Evolutionary conservation across 2,113 vertebrate species (phyloP).

Genomic region (Argyrosomus japonicus): DNA sequence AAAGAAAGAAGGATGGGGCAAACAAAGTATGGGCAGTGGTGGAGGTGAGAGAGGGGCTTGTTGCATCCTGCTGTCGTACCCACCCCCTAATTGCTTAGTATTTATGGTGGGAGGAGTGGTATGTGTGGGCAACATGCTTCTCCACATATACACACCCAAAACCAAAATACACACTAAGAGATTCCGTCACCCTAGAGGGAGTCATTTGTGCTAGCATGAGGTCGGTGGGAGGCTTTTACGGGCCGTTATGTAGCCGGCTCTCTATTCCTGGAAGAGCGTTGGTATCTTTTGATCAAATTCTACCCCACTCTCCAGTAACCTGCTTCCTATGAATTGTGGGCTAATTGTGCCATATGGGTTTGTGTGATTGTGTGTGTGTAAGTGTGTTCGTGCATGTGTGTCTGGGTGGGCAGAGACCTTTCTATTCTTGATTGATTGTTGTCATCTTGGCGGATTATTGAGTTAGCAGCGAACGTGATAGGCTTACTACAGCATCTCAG

Average conservation of each 20-base stretch:
- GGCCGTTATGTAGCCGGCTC: slow-evolving; percentile 63
- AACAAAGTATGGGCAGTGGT: slow-evolving; percentile 3
- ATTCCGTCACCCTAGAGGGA: slow-evolving; percentile 70
- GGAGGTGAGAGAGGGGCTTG: slow-evolving; percentile 41
- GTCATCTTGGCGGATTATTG: slow-evolving; percentile 77
- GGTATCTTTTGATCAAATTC: slow-evolving; percentile 81
- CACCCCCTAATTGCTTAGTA: slow-evolving; percentile 58
- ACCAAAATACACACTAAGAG: slow-evolving; percentile 67
- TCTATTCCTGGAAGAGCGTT: slow-evolving; percentile 76
- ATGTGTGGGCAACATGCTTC: slow-evolving; percentile 55
- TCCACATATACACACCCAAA: slow-evolving; percentile 59
- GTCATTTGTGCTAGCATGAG: slow-evolving; percentile 66
- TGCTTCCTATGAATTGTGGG: slow-evolving; percentile 71
- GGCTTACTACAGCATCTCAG: slow-evolving; percentile 57
- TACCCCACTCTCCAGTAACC: slow-evolving; percentile 76
- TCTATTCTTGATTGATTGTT: slow-evolving; percentile 77
- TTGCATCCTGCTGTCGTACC: slow-evolving; percentile 60
- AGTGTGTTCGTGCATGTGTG: slow-evolving; percentile 32
- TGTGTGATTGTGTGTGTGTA: slow-evolving; percentile 46
- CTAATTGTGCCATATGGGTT: slow-evolving; percentile 71
- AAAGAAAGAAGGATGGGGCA: neutral
- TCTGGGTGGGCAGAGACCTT: slow-evolving; percentile 44
- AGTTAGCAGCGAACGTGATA: slow-evolving; percentile 72
- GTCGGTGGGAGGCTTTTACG: slow-evolving; percentile 76
- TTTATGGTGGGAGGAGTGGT: slow-evolving; percentile 64